Evolutionary conservation across 2,888 invertebrate genomes (phyloP).

Genomic region (Drosophila neonasuta): DNA sequence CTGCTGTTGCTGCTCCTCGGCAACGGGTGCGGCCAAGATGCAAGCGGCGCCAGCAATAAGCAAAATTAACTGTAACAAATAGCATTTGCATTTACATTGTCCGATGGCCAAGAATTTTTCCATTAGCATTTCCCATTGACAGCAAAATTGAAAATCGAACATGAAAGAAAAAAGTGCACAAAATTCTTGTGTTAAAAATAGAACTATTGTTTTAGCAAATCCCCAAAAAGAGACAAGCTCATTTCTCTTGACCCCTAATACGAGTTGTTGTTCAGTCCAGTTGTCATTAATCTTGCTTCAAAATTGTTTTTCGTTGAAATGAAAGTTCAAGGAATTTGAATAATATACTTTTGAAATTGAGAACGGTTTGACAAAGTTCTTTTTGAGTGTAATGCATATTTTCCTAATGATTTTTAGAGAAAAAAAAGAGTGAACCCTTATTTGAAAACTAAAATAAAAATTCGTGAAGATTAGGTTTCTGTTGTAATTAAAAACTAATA

Average conservation of each 20-base stretch:
- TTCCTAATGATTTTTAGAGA: neutral
- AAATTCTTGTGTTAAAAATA: neutral
- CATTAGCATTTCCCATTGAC: conserved; percentile 3
- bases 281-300: conserved; percentile 15
- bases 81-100: conserved; percentile 35
- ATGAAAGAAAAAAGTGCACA: conserved; percentile 17
- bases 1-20: conserved; percentile 52
- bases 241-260: conserved; percentile 1
- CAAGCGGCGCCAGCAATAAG: conserved; percentile 62
- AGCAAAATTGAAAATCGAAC: conserved; percentile 12
- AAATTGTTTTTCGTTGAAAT: neutral
- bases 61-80: conserved; percentile 60
- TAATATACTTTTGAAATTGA: neutral
- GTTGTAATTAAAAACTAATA: too few species aligned
- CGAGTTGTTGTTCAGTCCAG: neutral
- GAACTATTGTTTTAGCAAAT: neutral
- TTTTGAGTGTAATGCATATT: neutral
- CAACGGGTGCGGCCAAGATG: conserved; percentile 72
- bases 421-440: too few species aligned
- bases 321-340: neutral
- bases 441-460: too few species aligned
- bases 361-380: neutral
- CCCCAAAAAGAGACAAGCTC: neutral
- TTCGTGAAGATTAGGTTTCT: too few species aligned
- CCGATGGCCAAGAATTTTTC: conserved; percentile 7